A percentile compares a stretch with the other conserved stretches of the same genome.
Conservation (phyloP, 2,113 vertebrate genomes). For the Boleophthalmus pectinirostris region DNA sequence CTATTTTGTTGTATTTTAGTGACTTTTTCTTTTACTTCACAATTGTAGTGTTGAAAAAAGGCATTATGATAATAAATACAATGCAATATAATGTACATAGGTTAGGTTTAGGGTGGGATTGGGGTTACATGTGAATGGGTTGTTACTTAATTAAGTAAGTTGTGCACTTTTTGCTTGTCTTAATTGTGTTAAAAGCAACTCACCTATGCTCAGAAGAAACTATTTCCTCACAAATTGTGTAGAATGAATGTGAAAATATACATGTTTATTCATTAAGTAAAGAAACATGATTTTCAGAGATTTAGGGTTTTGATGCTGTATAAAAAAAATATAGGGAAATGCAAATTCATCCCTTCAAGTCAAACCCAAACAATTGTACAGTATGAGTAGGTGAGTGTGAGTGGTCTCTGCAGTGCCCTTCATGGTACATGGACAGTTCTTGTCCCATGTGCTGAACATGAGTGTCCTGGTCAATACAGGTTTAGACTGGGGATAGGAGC, state of each 20-base stretch:
- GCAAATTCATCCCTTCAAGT: background rate
- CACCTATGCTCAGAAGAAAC: too few relatives aligned
- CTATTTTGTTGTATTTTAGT: background rate
- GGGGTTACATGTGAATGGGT: too few relatives aligned
- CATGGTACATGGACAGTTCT: constrained; percentile 4
- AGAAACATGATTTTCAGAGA: too few relatives aligned
- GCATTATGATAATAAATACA: too few relatives aligned
- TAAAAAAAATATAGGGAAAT: too few relatives aligned
- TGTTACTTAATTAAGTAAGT: background rate
- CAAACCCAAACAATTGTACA: background rate
- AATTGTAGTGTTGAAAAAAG: background rate
- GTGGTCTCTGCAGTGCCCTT: constrained; percentile 1
- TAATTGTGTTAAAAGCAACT: too few relatives aligned
- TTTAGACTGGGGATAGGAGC: constrained; percentile 23
- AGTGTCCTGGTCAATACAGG: background rate
- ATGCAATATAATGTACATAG: too few relatives aligned
- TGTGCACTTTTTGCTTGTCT: background rate
- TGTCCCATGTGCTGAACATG: constrained; percentile 6
- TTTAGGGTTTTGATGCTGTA: too few relatives aligned
- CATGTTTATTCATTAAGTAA: background rate
- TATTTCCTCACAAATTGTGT: too few relatives aligned
- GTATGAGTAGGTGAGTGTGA: constrained; percentile 16
- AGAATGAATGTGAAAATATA: background rate
- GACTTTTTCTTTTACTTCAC: background rate
- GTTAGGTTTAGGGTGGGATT: too few relatives aligned